A percentile compares a stretch with the other conserved stretches of the same genome.
These are phyloP conservation scores for Nannospalax galili DNA, from an alignment of 2,113 vertebrate species.

Conservation along the genomic window DNA sequence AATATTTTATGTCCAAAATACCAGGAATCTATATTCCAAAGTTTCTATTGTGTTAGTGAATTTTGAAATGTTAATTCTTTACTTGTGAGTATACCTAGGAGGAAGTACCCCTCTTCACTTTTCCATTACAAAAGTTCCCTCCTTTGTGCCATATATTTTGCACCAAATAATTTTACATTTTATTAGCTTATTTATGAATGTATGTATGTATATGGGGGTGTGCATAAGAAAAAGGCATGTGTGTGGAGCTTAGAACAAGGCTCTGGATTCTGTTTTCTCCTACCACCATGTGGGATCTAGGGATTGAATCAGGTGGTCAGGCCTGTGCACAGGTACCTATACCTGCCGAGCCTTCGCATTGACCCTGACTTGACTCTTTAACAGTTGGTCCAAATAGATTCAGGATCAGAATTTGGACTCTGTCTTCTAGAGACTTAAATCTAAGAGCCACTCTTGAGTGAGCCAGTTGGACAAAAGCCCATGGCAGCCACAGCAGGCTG, in stretches of 20 bases:
- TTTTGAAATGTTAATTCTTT: background rate
- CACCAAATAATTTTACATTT: no score
- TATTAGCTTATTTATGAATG: no score
- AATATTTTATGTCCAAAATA: background rate
- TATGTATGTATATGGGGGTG: no score
- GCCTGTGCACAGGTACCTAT: no score
- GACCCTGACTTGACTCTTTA: background rate
- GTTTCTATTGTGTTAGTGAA: background rate
- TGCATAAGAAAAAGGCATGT: no score
- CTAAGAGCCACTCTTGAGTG: background rate
- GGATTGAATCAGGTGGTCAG: no score
- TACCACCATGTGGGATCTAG: no score
- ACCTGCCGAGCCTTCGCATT: no score
- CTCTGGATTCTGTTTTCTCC: no score
- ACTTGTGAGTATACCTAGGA: background rate
- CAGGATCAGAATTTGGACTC: conserved; percentile 51
- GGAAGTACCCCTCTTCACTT: background rate
- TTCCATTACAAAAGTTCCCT: background rate
- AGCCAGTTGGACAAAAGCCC: background rate
- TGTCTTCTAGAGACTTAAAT: conserved; percentile 12
- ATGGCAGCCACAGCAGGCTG: background rate
- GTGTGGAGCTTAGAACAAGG: no score
- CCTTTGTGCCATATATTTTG: background rate
- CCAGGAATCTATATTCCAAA: background rate
- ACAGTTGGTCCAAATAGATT: background rate